Evolutionary conservation across 2,797 vertebrate genomes (phyloP).

Genomic region (Esox masquinongy): DNA sequence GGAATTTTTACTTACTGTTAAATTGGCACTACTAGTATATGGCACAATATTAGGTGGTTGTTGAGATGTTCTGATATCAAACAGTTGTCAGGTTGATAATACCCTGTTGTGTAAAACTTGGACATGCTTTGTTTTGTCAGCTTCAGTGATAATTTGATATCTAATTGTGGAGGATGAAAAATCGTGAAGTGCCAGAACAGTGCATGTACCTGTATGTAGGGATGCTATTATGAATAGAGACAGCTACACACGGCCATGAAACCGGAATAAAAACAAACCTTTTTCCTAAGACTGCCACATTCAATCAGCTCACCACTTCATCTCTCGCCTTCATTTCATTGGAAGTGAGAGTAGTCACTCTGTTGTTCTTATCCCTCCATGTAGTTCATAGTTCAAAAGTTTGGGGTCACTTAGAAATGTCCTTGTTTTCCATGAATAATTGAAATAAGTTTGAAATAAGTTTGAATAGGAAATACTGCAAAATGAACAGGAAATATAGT

Average conservation of each 20-base stretch:
- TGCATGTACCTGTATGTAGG: neutral
- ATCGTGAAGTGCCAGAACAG: constrained; percentile 19
- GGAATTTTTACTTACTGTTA: no score
- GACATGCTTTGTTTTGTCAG: neutral
- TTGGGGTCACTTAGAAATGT: no score
- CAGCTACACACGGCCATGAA: constrained; percentile 19
- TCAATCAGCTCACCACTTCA: constrained; percentile 42
- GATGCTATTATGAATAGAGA: constrained; percentile 27
- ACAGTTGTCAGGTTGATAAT: neutral
- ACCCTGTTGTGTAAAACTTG: neutral
- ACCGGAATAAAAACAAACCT: constrained; percentile 29
- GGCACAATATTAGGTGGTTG: no score
- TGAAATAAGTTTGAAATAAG: no score
- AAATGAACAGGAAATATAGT: no score
- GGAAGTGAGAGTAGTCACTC: constrained; percentile 48
- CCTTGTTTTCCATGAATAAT: no score
- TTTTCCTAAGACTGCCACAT: constrained; percentile 47
- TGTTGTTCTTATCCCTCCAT: neutral
- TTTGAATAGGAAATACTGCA: no score
- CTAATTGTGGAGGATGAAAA: constrained; percentile 14
- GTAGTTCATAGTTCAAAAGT: no score
- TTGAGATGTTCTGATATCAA: no score
- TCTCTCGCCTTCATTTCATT: constrained; percentile 33
- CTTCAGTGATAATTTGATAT: neutral
- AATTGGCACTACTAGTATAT: no score